Conservation (phyloP, 2,797 vertebrate genomes). For the Artibeus lituratus region DNA sequence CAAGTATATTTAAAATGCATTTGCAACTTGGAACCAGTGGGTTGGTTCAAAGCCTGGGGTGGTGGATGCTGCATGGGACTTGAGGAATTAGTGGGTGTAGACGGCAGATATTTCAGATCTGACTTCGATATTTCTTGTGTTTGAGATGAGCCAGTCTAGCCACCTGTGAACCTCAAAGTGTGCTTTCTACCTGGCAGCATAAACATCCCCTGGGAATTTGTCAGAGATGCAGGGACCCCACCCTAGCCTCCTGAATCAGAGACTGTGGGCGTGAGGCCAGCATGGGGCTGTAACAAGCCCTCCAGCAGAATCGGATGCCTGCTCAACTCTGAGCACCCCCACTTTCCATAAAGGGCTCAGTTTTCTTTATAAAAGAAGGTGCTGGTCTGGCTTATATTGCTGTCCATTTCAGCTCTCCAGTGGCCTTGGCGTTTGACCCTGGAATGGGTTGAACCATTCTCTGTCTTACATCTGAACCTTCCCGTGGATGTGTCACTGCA, state of each 20-base stretch:
- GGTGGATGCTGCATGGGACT: background rate
- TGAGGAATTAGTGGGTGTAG: background rate
- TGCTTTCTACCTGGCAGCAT: background rate
- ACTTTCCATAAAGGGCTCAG: background rate
- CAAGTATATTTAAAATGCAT: background rate
- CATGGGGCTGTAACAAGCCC: background rate
- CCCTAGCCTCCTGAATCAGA: background rate
- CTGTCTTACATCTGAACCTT: background rate
- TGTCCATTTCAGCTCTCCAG: background rate
- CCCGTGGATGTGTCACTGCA: background rate
- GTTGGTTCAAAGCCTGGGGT: background rate
- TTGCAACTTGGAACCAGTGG: background rate
- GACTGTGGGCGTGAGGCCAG: background rate
- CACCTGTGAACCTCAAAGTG: background rate
- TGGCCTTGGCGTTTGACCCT: background rate
- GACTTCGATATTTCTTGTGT: background rate
- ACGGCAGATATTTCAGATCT: background rate
- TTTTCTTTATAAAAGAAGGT: background rate
- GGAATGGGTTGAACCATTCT: background rate
- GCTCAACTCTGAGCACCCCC: background rate
- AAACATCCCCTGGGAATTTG: background rate
- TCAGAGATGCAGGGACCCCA: background rate
- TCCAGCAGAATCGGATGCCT: rapidly evolving
- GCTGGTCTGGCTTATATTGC: background rate
- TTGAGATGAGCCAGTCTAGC: background rate